phyloP scores from a whole-genome alignment of 2,888 invertebrate genomes.

The Meta bourneti region DNA sequence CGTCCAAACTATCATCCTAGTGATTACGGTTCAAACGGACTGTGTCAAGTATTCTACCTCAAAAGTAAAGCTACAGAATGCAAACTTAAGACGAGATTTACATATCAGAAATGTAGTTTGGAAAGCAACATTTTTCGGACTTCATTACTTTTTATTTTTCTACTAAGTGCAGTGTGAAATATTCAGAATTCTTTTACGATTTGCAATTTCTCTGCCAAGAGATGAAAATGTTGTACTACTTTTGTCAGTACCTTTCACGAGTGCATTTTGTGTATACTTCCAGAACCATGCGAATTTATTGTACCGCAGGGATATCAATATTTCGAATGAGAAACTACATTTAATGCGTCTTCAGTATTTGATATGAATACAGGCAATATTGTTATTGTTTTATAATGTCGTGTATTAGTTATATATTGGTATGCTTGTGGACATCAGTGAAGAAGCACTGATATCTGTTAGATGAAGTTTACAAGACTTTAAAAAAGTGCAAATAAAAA shows the following conservation, averaged over 20 bases:
- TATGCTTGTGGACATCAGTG: slow-evolving; percentile 57
- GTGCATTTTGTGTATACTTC: not conserved
- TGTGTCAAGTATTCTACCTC: slow-evolving; percentile 53
- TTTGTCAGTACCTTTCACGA: not conserved
- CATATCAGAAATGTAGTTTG: not conserved
- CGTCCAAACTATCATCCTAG: not conserved
- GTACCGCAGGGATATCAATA: slow-evolving; percentile 14
- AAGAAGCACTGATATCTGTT: slow-evolving; percentile 53
- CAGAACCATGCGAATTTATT: not conserved
- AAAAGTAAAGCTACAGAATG: slow-evolving; percentile 2
- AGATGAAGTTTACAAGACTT: slow-evolving; percentile 54
- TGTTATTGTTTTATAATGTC: slow-evolving; percentile 60
- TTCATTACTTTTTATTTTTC: not conserved
- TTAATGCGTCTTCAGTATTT: slow-evolving; percentile 37
- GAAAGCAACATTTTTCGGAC: not conserved
- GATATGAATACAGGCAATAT: slow-evolving; percentile 67
- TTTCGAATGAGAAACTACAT: slow-evolving; percentile 30
- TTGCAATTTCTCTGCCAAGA: not conserved
- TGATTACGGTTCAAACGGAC: slow-evolving; percentile 16
- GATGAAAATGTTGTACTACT: not conserved
- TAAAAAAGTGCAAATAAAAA: slow-evolving; percentile 73
- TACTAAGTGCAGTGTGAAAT: not conserved
- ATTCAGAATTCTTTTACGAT: not conserved
- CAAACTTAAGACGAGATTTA: not conserved
- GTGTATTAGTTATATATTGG: slow-evolving; percentile 66